Percentiles rank a stretch among this genome's conserved stretches.
These are phyloP conservation scores for Agrilus biguttatus DNA, from an alignment of 2,888 invertebrate genomes.

Conservation along the genomic window DNA sequence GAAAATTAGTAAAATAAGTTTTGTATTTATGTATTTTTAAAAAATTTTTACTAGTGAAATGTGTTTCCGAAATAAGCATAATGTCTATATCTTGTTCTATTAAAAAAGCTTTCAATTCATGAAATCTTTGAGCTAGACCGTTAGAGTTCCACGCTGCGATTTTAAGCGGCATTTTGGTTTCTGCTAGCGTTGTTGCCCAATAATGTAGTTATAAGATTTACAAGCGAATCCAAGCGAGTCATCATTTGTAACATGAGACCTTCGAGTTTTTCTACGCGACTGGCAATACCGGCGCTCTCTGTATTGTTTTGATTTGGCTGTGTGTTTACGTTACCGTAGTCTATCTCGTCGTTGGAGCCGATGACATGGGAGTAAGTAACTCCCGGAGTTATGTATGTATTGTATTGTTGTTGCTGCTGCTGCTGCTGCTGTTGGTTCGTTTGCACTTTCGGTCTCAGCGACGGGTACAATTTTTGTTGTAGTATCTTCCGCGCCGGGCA, in stretches of 20 bases:
- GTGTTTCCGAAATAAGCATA: constrained; percentile 9
- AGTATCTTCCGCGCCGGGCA: constrained; percentile 2
- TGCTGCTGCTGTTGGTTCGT: too few species aligned
- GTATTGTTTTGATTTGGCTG: too few species aligned
- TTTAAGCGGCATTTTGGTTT: constrained; percentile 8
- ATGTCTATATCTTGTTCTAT: constrained; percentile 8
- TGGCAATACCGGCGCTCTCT: too few species aligned
- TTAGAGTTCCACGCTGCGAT: constrained; percentile 11
- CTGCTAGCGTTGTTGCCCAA: constrained; percentile 4
- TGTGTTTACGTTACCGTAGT: too few species aligned
- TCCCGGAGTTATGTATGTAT: too few species aligned
- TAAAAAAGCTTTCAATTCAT: constrained; percentile 8
- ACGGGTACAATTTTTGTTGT: constrained; percentile 1
- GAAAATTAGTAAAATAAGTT: constrained; percentile 9
- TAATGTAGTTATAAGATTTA: constrained; percentile 4
- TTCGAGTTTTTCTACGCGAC: too few species aligned
- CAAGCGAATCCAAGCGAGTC: background rate
- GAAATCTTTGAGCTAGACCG: constrained; percentile 8
- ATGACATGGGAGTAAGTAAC: too few species aligned
- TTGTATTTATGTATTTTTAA: constrained; percentile 10
- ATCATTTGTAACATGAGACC: too few species aligned
- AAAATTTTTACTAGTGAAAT: constrained; percentile 8
- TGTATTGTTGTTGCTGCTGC: too few species aligned
- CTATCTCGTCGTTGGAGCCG: too few species aligned
- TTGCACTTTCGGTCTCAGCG: background rate